A percentile compares a stretch with the other conserved stretches of the same genome.
These are phyloP conservation scores for Hirtodrosophila trivittata DNA, from an alignment of 2,888 invertebrate genomes.

Conservation along the genomic window DNA sequence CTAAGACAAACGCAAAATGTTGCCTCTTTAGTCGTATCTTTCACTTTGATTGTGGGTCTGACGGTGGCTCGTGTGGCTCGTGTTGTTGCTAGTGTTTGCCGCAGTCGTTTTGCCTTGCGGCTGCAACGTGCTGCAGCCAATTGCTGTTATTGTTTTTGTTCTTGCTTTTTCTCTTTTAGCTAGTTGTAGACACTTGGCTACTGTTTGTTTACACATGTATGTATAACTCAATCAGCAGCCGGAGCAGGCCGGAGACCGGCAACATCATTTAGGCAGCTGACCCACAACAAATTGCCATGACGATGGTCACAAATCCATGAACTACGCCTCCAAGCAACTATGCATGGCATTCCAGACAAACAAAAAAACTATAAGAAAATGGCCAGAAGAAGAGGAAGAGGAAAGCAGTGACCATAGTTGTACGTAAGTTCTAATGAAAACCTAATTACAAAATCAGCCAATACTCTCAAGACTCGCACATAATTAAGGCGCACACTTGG, in stretches of 20 bases:
- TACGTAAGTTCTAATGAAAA: constrained; percentile 77
- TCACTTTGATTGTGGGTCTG: constrained; percentile 76
- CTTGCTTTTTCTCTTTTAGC: constrained; percentile 1
- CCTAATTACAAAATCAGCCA: constrained; percentile 81
- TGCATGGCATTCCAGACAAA: constrained; percentile 29
- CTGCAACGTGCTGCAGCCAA: constrained; percentile 28
- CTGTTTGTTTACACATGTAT: constrained; percentile 78
- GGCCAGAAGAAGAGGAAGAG: background rate
- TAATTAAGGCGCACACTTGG: constrained; percentile 81
- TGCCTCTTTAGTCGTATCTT: constrained; percentile 77
- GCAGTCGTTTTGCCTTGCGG: constrained; percentile 57
- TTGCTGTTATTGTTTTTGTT: constrained; percentile 23
- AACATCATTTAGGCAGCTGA: constrained; percentile 63
- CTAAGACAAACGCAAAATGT: constrained; percentile 76
- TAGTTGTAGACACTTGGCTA: constrained; percentile 67
- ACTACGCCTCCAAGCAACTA: constrained; percentile 13
- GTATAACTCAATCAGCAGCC: constrained; percentile 75
- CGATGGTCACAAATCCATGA: constrained; percentile 24
- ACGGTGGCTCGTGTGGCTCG: constrained; percentile 62
- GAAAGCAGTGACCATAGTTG: constrained; percentile 66
- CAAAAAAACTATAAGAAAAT: constrained; percentile 6
- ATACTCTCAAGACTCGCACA: constrained; percentile 81
- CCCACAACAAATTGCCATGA: constrained; percentile 56
- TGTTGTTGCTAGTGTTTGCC: constrained; percentile 65
- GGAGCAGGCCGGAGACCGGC: constrained; percentile 10